Conservation (phyloP, 2,888 invertebrate genomes). For the Athalia cordata region DNA sequence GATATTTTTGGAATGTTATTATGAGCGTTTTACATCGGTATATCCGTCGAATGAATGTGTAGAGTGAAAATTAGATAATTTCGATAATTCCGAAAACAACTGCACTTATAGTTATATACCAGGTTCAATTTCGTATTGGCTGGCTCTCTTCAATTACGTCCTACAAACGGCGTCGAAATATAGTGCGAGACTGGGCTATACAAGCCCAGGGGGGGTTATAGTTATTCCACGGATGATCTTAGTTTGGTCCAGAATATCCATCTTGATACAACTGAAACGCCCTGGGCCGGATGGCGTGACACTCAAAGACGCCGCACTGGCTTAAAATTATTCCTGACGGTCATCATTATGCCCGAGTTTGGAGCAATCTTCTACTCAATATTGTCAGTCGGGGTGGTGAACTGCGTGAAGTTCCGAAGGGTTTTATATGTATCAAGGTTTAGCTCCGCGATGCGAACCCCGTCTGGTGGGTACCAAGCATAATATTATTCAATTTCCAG, state of each 20-base stretch:
- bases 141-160: slow-evolving; percentile 41
- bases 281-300: slow-evolving; percentile 61
- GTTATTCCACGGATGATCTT: slow-evolving; percentile 26
- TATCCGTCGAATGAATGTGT: slow-evolving; percentile 7
- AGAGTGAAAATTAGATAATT: slow-evolving; percentile 37
- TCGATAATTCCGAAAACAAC: slow-evolving; percentile 13
- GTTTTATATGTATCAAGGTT: slow-evolving; percentile 22
- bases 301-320: slow-evolving; percentile 69
- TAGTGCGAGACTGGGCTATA: slow-evolving; percentile 13
- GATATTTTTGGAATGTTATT: not conserved
- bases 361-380: slow-evolving; percentile 68
- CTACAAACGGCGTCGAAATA: not conserved
- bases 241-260: slow-evolving; percentile 26
- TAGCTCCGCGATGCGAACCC: slow-evolving; percentile 23
- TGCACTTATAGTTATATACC: not conserved
- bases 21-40: not conserved
- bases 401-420: slow-evolving; percentile 19
- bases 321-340: slow-evolving; percentile 67
- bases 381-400: slow-evolving; percentile 58
- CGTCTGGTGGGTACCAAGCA: slow-evolving; percentile 20
- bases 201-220: slow-evolving; percentile 26
- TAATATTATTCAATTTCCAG: slow-evolving; percentile 44
- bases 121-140: slow-evolving; percentile 20
- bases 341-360: slow-evolving; percentile 67
- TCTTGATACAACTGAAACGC: slow-evolving; percentile 9